phyloP scores from a whole-genome alignment of 2,113 vertebrate genomes.

The Vimba vimba region DNA sequence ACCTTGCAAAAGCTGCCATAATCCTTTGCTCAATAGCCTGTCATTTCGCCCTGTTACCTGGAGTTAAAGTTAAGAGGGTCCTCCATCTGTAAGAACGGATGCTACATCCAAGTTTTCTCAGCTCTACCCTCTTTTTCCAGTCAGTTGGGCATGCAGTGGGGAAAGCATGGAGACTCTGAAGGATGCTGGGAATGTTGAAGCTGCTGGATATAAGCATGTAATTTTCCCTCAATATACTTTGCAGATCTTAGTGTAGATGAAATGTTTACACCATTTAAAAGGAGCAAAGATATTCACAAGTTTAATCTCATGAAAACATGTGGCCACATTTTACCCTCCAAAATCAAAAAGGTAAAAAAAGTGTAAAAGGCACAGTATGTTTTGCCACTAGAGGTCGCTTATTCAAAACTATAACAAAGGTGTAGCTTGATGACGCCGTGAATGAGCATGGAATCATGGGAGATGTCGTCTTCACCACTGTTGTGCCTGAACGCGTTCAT shows the following conservation, averaged over 20 bases:
- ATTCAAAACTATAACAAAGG: too few species aligned
- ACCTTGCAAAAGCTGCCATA: constrained; percentile 58
- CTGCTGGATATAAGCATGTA: neutral
- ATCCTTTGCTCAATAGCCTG: constrained; percentile 54
- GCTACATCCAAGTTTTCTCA: constrained; percentile 8
- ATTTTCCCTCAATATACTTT: neutral
- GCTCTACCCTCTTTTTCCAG: constrained; percentile 8
- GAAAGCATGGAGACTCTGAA: neutral
- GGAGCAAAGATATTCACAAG: neutral
- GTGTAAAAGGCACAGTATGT: too few species aligned
- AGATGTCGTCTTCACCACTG: too few species aligned
- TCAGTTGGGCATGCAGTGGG: neutral
- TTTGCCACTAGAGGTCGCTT: too few species aligned
- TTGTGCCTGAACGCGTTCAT: too few species aligned
- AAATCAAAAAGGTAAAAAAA: neutral
- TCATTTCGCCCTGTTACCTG: constrained; percentile 50
- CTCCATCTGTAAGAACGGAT: constrained; percentile 26
- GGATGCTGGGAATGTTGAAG: neutral
- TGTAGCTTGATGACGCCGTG: too few species aligned
- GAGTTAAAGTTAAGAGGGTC: constrained; percentile 34
- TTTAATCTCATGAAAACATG: neutral
- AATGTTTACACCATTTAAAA: neutral
- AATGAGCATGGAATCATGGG: too few species aligned
- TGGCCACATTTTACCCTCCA: neutral
- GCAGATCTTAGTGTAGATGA: neutral